Conservation (phyloP, 2,797 vertebrate species). For the Falco naumanni region DNA sequence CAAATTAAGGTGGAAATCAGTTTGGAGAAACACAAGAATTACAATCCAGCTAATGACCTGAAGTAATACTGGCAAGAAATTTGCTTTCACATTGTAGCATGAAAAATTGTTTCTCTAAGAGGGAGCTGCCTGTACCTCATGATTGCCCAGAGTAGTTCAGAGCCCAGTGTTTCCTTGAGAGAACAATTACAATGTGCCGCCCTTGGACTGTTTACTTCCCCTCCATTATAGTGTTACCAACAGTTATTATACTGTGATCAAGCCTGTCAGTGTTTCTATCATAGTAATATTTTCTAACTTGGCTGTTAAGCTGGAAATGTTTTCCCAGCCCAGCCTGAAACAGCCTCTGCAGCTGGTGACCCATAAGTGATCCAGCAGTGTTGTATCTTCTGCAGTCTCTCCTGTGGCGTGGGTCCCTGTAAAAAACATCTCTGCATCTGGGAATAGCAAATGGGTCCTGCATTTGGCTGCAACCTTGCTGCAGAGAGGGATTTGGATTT, state of each 20-base stretch:
- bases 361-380: background rate
- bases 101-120: constrained; percentile 55
- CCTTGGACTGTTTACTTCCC: constrained; percentile 12
- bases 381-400: background rate
- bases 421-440: background rate
- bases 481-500: background rate
- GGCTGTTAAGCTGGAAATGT: background rate
- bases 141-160: background rate
- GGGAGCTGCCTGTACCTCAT: background rate
- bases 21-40: constrained; percentile 64
- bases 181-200: constrained; percentile 29
- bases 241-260: background rate
- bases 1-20: constrained; percentile 67
- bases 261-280: constrained; percentile 24
- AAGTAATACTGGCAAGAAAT: constrained; percentile 62
- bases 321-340: background rate
- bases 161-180: background rate
- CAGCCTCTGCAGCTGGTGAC: background rate
- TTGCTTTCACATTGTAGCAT: constrained; percentile 44
- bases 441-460: background rate
- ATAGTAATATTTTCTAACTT: constrained; percentile 1
- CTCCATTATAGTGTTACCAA: background rate
- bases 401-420: background rate
- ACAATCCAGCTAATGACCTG: constrained; percentile 69
- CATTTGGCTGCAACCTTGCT: background rate